Evolutionary conservation across 2,797 vertebrate genomes (phyloP).

Genomic region (Spea hammondii): DNA sequence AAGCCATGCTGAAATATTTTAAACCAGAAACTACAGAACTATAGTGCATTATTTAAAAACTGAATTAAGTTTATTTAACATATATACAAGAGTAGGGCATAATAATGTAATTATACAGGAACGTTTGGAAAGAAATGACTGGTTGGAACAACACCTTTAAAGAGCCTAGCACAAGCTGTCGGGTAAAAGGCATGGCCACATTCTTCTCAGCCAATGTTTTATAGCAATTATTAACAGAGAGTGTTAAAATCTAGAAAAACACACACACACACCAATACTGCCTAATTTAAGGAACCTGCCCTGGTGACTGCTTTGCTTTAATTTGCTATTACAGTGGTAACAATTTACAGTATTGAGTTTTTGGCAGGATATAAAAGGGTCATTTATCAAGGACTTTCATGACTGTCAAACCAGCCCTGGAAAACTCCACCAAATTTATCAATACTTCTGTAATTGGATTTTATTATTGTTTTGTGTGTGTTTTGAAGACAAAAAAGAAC

Average conservation of each 20-base stretch:
- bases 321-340: conserved; percentile 16
- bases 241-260: not conserved
- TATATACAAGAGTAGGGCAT: too few species aligned
- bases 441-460: conserved; percentile 44
- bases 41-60: too few species aligned
- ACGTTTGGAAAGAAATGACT: too few species aligned
- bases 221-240: conserved; percentile 10
- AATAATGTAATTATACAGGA: too few species aligned
- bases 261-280: not conserved
- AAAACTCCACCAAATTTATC: conserved; percentile 40
- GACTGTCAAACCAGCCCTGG: conserved; percentile 19
- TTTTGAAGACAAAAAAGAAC: too few species aligned
- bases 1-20: too few species aligned
- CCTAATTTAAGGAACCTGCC: not conserved
- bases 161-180: not conserved
- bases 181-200: not conserved
- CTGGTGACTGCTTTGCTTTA: not conserved
- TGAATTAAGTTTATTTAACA: too few species aligned
- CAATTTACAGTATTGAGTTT: conserved; percentile 29
- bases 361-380: conserved; percentile 14
- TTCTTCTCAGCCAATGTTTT: not conserved
- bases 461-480: conserved; percentile 22
- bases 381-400: conserved; percentile 31
- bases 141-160: not conserved
- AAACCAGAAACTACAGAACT: too few species aligned